Conservation (phyloP, 2,888 invertebrate species). For the Acrobeloides nanus region DNA sequence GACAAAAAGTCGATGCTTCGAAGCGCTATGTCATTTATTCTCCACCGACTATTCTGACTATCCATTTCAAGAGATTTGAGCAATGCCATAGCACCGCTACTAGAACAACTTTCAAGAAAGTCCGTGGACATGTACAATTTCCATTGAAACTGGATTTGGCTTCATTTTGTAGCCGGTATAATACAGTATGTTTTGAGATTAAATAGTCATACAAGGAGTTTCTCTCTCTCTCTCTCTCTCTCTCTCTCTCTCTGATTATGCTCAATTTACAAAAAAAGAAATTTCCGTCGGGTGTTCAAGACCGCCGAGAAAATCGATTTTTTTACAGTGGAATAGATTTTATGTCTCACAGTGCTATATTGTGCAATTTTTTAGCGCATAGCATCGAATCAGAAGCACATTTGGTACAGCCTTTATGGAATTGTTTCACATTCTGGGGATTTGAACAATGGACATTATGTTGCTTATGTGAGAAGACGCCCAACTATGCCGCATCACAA, state of each 20-base stretch:
- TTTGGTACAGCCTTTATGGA: constrained; percentile 83
- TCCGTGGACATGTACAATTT: constrained; percentile 68
- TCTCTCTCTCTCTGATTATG: too few relatives aligned
- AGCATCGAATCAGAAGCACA: constrained; percentile 27
- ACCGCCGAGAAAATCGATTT: too few relatives aligned
- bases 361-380: constrained; percentile 22
- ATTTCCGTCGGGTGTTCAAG: too few relatives aligned
- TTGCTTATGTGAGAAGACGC: constrained; percentile 81
- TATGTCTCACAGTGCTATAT: too few relatives aligned
- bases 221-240: too few relatives aligned
- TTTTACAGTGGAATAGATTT: neutral
- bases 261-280: neutral
- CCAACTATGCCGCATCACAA: constrained; percentile 13
- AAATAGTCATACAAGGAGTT: too few relatives aligned
- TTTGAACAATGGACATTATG: constrained; percentile 81
- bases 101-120: constrained; percentile 68
- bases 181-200: constrained; percentile 22
- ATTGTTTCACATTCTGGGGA: constrained; percentile 89
- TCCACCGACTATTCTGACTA: constrained; percentile 84
- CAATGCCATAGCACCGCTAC: constrained; percentile 55
- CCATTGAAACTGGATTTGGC: constrained; percentile 77
- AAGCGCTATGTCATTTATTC: constrained; percentile 66
- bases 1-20: constrained; percentile 1
- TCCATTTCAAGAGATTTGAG: constrained; percentile 92
- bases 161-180: constrained; percentile 67